Base-by-base conservation (phyloP, 2,797 vertebrate genomes). In the Notolabrus celidotus region DNA sequence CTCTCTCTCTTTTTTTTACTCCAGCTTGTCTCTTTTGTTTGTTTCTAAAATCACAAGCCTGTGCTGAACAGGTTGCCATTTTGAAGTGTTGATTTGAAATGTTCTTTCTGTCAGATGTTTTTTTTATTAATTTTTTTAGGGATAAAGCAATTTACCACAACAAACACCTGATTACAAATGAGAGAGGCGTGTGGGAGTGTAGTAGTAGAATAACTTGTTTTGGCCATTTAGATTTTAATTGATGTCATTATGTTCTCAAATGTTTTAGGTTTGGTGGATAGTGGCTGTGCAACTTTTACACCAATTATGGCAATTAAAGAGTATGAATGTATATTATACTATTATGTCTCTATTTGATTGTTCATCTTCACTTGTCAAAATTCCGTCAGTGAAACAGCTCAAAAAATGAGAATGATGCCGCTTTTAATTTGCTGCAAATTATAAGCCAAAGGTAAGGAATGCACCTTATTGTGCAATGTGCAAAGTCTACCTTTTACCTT, bases 161-260 rank as follows among this genome's bases (percentile, higher is more conserved):
- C 80, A 86, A 82, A 82, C 79, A 86, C 67, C 67, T 74, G 74
- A 88, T 84, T 62, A 76, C n/a, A 71, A 75, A 77, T 67, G 59
- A 83, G 60, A 58, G 62, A 20, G 42, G 43, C 61, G 27, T 39
- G 69, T 77, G 52, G 76, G 73, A 67, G 66, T 70, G 72, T 69
- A 74, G 47, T 39, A 52, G 55, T 23, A 20, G 12, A 63, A 23
- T 50, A 39, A 68, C 36, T 52, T 52, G 47, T 78, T 56, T 71
- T 1, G 15, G 46, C 17, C 54, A 52, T 74, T 77, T 67, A 63
- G 52, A 71, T 63, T 80, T 77, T 41, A 80, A 71, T 79, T 79
- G 41, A 62, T 66, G 39, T 64, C 23, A 69, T 77, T 67, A 34
- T 71, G 42, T 65, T 71, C 51, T 20, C 29, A 38, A 41, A 34